Evolutionary conservation across 2,113 vertebrate genomes (phyloP).

Genomic region (Cricetomys ansorgei): DNA sequence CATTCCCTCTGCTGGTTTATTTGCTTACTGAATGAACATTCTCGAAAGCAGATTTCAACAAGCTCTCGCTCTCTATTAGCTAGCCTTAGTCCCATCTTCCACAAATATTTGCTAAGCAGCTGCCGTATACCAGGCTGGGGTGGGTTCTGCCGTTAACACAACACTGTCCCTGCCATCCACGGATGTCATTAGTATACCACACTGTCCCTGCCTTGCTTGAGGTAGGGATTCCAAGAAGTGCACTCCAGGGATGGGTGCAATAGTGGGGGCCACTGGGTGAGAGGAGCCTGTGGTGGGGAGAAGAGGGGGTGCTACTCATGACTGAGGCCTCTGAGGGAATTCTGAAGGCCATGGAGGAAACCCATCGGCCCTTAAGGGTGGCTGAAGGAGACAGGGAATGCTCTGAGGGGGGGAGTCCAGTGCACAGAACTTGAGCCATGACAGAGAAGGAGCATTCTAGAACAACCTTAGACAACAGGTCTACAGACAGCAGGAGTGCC

Average conservation of each 20-base stretch:
- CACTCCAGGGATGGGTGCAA: not conserved
- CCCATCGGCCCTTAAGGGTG: not conserved
- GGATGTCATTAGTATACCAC: not conserved
- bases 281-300: not conserved
- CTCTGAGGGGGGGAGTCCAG: not conserved
- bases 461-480: not conserved
- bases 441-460: not conserved
- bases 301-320: too few relatives aligned
- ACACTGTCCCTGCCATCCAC: not conserved
- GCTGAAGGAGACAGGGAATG: not conserved
- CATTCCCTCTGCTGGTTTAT: not conserved
- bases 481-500: not conserved
- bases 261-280: fast-evolving
- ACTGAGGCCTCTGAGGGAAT: not conserved
- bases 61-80: not conserved
- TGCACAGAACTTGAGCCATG: not conserved
- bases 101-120: slow-evolving; percentile 30
- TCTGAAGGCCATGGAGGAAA: not conserved
- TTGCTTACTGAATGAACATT: slow-evolving; percentile 56
- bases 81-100: not conserved
- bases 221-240: not conserved
- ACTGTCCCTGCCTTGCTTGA: not conserved
- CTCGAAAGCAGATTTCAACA: not conserved
- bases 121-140: not conserved
- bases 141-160: not conserved